Evolutionary conservation across 1,140 invertebrate species (phyloP), one percentile per base, ranked within the genome.

Genomic region (Drosophila ogumai): DNA sequence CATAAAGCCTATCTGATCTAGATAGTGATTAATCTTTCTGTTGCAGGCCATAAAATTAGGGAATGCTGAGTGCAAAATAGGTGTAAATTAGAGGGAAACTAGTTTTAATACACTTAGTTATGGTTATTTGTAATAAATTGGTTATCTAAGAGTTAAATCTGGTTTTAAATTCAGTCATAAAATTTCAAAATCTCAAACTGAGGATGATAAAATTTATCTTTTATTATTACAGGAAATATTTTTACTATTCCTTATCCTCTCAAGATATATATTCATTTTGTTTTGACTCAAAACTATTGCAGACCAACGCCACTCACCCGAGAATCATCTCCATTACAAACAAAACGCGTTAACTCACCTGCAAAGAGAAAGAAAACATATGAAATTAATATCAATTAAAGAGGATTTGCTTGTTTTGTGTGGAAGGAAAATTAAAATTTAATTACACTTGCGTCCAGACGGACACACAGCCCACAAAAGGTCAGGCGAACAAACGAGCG

Each of bases 331-430:
- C 50, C 47, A 41, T 52, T 61, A 57, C 17, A 17, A 47, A 43
- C 49, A 61, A 44, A 46, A 43, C 31, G 54, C 15, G 41, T 25
- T 32, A 74, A 88, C 82, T 43, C 68, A 87, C 84, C 84, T 87
- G 80, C 38, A 87, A 44, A 69, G 15, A 59, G 54, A 61, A 52
- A 36, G 43, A 32, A 50, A 50, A 81, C 44, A 80, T 43, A 60
- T 71, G 77, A 86, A 79, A 87, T 87, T 79, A 87, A 87, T 87
- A 82, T 76, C 82, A 87, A 87, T 87, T 87, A 87, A 69, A 73
- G 54, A 40, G 47, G 54, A 63, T 67, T 75, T 75, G 67, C 61
- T 61, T 74, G 58, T 67, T 75, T 72, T 50, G 36, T 40, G 63
- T 44, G 43, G 9, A 31, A 60, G 19, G 47, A 43, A 82, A 87